Evolutionary conservation across 1,140 invertebrate genomes (phyloP), one percentile per base, ranked within the genome.

Genomic region (Drosophila simulans): DNA sequence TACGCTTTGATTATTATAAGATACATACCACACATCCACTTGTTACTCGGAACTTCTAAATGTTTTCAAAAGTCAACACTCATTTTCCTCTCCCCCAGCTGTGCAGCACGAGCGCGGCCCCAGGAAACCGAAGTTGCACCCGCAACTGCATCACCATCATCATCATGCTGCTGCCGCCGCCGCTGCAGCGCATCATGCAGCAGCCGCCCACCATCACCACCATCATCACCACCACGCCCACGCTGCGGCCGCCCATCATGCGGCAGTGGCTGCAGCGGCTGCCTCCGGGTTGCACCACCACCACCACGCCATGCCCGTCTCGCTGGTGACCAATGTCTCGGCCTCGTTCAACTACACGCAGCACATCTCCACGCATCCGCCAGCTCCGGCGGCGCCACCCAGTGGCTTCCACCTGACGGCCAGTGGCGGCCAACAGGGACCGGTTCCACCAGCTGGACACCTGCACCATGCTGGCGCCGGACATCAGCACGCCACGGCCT

Each of bases 101-200:
- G 98, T 99, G 34, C 98, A 99, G 93, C 98, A 99, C 92, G 98
- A 99, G 92, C 94, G 98, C 54, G 98, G 98, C 10, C 98, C 98
- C 0, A 94, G 98, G 22, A 98, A 98, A 92, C 97, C 97, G 0
- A 99, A 97, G 86, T 84, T 95, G 37, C 95, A 92, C 76, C 91
- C 91, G 5, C 90, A 91, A 20, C 15, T 92, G 48, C 91, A 92
- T 49, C 91, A 92, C 17, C 91, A 92, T 20, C 90, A 90, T 20
- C 90, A 80, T 52, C 81, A 77, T 35, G 75, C 75, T 0, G 83
- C 78, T 8, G 82, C 82, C 0, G 84, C 84, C 39, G 83, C 83
- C 1, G 83, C 83, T 7, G 83, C 83, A 0, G 83, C 84, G 5
- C 89, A 90, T 55, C 91, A 92, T 65, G 80, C 80, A 0, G 63